These are phyloP conservation scores for Lineus longissimus DNA, from an alignment of 1,140 invertebrate species.

Conservation along the genomic window DNA sequence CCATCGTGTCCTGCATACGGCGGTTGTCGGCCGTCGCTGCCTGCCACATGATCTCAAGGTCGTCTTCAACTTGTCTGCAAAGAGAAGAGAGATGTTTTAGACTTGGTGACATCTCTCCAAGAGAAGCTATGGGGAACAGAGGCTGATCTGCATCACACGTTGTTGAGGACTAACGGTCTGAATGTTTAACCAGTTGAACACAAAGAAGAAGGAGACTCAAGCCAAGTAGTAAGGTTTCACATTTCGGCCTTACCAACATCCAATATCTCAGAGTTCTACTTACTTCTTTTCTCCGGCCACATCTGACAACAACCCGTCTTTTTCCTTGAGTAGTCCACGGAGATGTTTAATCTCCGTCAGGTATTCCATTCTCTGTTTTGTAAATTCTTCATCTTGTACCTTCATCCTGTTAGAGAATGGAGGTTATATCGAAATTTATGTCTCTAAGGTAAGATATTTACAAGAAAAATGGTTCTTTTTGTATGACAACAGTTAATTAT, in stretches of 20 bases:
- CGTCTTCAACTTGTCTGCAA: slow-evolving; percentile 40
- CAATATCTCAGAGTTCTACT: slow-evolving; percentile 6
- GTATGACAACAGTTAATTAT: too few relatives aligned
- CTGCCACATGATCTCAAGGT: slow-evolving; percentile 47
- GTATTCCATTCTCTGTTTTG: slow-evolving; percentile 40
- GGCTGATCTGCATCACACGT: too few relatives aligned
- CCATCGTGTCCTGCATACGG: slow-evolving; percentile 36
- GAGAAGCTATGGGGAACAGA: too few relatives aligned
- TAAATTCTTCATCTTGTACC: slow-evolving; percentile 45
- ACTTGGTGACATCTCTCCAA: too few relatives aligned
- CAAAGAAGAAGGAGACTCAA: too few relatives aligned
- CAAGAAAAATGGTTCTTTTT: too few relatives aligned
- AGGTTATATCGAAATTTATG: too few relatives aligned
- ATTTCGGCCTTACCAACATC: too few relatives aligned
- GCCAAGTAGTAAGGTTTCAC: too few relatives aligned
- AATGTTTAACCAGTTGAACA: too few relatives aligned
- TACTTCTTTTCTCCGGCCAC: slow-evolving; percentile 39
- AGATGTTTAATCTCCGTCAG: slow-evolving; percentile 48
- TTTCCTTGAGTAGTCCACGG: slow-evolving; percentile 39
- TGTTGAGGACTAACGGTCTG: too few relatives aligned
- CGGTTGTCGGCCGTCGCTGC: slow-evolving; percentile 43
- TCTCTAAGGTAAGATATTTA: too few relatives aligned
- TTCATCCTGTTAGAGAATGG: slow-evolving; percentile 26
- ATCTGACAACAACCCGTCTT: slow-evolving; percentile 34
- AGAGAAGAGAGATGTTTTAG: neutral